A percentile compares a stretch with the other conserved stretches of the same genome.
Conservation (phyloP, 1,140 invertebrate genomes). For the Neodiprion lecontei region DNA sequence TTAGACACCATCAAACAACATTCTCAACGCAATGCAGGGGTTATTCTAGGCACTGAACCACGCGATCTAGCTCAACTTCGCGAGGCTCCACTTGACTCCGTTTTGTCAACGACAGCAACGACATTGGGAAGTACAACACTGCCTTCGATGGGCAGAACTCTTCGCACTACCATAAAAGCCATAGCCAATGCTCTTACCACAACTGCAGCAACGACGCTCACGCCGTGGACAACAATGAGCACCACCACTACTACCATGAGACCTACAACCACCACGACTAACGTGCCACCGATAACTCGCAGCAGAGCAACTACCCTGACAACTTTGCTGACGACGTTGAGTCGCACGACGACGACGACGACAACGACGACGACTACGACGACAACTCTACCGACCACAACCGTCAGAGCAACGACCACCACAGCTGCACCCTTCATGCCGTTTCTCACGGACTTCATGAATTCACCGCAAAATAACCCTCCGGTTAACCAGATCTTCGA, state of each 20-base stretch:
- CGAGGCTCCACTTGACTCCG: conserved; percentile 36
- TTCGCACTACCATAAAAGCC: conserved; percentile 52
- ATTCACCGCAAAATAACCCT: conserved; percentile 30
- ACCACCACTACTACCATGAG: conserved; percentile 24
- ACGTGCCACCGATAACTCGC: conserved; percentile 33
- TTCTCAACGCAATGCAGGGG: conserved; percentile 67
- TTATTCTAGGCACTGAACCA: conserved; percentile 67
- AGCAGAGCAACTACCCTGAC: conserved; percentile 47
- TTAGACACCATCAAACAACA: conserved; percentile 70
- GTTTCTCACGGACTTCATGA: conserved; percentile 34
- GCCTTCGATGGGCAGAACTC: conserved; percentile 46
- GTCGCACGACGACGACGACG: conserved; percentile 35
- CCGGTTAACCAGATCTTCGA: conserved; percentile 40
- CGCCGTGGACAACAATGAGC: conserved; percentile 23
- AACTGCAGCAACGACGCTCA: conserved; percentile 25
- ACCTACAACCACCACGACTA: conserved; percentile 34
- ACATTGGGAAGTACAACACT: conserved; percentile 28
- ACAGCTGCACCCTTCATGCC: conserved; percentile 47
- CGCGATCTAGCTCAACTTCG: conserved; percentile 51
- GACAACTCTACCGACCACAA: conserved; percentile 50
- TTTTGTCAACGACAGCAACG: conserved; percentile 31
- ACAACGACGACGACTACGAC: conserved; percentile 57
- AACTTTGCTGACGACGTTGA: conserved; percentile 42
- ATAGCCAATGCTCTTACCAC: conserved; percentile 52
- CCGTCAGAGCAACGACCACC: conserved; percentile 55